phyloP scores from a whole-genome alignment of 2,113 vertebrate species.

The Trichechus manatus region DNA sequence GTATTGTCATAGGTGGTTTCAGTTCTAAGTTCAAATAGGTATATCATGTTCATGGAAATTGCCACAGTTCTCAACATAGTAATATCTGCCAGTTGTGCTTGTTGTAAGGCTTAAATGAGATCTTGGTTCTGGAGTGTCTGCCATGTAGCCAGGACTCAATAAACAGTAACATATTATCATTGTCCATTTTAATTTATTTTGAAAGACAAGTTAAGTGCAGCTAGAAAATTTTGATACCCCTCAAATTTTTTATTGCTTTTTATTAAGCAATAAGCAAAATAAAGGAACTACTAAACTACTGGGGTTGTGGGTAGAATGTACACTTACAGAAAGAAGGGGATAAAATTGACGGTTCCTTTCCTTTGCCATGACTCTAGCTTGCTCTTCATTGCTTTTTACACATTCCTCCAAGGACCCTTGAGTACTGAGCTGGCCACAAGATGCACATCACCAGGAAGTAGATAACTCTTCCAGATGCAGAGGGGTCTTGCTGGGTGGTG shows the following conservation, averaged over 20 bases:
- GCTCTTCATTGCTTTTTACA: not conserved
- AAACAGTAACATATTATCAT: not conserved
- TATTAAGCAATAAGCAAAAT: slow-evolving; percentile 15
- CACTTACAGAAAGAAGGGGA: not conserved
- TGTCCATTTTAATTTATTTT: not conserved
- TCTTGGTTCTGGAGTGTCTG: not conserved
- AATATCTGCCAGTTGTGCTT: not conserved
- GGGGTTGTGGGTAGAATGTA: not conserved
- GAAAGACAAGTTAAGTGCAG: not conserved
- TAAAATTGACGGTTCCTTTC: not conserved
- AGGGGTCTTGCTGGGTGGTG: not conserved
- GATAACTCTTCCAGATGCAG: not conserved
- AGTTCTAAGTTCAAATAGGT: slow-evolving; percentile 20
- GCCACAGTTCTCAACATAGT: not conserved
- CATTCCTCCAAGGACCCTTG: not conserved
- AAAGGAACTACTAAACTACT: not conserved
- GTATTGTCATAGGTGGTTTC: slow-evolving; percentile 14
- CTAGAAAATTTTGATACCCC: not conserved
- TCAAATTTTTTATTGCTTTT: not conserved
- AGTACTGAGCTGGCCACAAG: not conserved
- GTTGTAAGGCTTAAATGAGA: not conserved
- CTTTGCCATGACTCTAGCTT: not conserved
- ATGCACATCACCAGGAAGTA: not conserved
- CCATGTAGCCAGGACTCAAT: not conserved
- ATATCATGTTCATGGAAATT: not conserved